Conservation (phyloP, 2,888 invertebrate species). For the Augochlorella aurata region DNA sequence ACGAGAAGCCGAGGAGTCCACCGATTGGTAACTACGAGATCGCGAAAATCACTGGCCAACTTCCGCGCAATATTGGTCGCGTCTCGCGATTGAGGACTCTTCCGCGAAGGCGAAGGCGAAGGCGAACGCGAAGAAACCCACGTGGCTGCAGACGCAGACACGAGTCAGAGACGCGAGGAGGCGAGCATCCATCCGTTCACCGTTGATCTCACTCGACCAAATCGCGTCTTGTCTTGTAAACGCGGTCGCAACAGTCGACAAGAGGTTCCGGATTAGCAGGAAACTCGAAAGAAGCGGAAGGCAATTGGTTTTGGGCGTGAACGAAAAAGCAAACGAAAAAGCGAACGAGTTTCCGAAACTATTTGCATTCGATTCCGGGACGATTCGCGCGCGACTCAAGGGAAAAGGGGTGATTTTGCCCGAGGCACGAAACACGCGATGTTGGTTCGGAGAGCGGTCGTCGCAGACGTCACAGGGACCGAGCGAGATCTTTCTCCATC, state of each 20-base stretch:
- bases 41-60: too few relatives aligned
- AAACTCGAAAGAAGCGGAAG: conserved; percentile 52
- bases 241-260: neutral
- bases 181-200: conserved; percentile 7
- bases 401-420: too few relatives aligned
- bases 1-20: conserved; percentile 8
- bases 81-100: neutral
- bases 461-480: neutral
- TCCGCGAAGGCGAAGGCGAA: neutral
- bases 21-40: conserved; percentile 31
- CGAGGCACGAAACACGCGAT: too few relatives aligned
- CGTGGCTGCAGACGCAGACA: neutral
- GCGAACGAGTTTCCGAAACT: conserved; percentile 66
- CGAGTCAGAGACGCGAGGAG: neutral
- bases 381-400: conserved; percentile 22
- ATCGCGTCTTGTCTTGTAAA: conserved; percentile 37
- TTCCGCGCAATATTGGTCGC: neutral
- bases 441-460: conserved; percentile 10
- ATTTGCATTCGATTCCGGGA: conserved; percentile 54
- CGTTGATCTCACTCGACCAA: neutral
- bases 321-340: conserved; percentile 37
- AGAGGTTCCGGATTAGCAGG: neutral
- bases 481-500: conserved; percentile 42
- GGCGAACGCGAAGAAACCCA: too few relatives aligned
- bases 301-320: conserved; percentile 41